Conservation (phyloP, 2,113 vertebrate genomes). For the Hoplias malabaricus region DNA sequence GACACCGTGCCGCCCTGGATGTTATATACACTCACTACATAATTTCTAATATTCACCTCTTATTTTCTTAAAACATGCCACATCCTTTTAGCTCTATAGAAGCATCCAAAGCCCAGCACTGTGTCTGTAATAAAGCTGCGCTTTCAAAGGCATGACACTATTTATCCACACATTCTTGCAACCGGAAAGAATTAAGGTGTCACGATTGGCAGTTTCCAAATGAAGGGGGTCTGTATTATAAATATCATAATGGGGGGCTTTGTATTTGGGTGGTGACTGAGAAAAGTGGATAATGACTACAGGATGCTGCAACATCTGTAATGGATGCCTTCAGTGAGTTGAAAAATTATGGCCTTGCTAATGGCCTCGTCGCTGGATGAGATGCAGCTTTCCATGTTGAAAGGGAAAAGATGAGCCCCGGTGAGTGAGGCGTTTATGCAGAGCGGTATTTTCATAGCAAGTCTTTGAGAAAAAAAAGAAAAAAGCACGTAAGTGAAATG, state of each 20-base stretch:
- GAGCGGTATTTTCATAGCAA: not conserved
- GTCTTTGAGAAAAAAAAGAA: not conserved
- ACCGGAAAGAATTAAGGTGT: not conserved
- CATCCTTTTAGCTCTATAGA: too few relatives aligned
- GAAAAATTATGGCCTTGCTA: not conserved
- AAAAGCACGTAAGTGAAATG: not conserved
- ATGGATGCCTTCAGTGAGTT: not conserved
- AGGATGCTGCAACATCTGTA: not conserved
- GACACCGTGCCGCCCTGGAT: too few relatives aligned
- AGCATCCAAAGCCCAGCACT: too few relatives aligned
- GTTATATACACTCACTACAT: too few relatives aligned
- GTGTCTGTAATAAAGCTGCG: too few relatives aligned
- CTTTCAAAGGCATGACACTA: too few relatives aligned
- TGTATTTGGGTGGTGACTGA: not conserved
- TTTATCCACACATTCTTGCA: not conserved
- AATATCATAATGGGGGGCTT: not conserved
- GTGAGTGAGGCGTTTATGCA: not conserved
- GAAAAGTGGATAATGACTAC: slow-evolving; percentile 5
- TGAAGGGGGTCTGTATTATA: not conserved
- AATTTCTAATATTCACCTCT: too few relatives aligned
- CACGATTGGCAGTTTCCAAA: not conserved
- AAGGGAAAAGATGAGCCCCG: not conserved
- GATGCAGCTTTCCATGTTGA: not conserved
- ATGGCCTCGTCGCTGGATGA: not conserved
- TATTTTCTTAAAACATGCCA: too few relatives aligned